phyloP scores from a whole-genome alignment of 2,113 vertebrate species.

The Aviceda subcristata region DNA sequence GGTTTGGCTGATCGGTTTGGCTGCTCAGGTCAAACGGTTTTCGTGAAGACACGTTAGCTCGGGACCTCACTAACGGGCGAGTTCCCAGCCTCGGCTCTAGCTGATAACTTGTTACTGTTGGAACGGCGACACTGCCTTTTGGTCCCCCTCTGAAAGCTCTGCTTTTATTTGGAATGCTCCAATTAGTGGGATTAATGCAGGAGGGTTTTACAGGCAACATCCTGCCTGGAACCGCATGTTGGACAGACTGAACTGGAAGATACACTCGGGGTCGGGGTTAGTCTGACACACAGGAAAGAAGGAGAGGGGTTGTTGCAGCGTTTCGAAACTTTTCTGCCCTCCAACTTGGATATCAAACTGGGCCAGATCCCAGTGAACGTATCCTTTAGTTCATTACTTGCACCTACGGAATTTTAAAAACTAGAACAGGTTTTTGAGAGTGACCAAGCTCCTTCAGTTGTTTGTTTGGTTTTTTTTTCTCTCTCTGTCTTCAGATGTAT shows the following conservation, averaged over 20 bases:
- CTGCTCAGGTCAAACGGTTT: not conserved
- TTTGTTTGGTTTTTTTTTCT: not conserved
- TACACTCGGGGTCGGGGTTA: not conserved
- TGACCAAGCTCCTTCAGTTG: not conserved
- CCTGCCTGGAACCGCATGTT: not conserved
- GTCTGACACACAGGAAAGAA: not conserved
- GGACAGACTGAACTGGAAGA: not conserved
- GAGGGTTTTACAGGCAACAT: conserved; percentile 3
- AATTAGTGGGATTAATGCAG: not conserved
- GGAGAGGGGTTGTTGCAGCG: not conserved
- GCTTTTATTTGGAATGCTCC: not conserved
- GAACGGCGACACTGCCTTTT: not conserved
- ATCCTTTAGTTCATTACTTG: not conserved
- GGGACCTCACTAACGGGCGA: accelerated
- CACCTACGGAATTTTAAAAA: not conserved
- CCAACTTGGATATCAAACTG: not conserved
- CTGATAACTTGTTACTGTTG: not conserved
- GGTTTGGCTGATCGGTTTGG: not conserved
- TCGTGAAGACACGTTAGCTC: not conserved
- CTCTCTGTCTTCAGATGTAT: not conserved
- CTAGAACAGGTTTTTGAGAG: not conserved
- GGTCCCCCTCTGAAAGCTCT: not conserved
- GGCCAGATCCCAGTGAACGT: not conserved
- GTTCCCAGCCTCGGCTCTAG: not conserved
- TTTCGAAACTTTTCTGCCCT: not conserved